Base-by-base conservation (phyloP, 1,140 invertebrate genomes). In the Argopecten irradians region DNA sequence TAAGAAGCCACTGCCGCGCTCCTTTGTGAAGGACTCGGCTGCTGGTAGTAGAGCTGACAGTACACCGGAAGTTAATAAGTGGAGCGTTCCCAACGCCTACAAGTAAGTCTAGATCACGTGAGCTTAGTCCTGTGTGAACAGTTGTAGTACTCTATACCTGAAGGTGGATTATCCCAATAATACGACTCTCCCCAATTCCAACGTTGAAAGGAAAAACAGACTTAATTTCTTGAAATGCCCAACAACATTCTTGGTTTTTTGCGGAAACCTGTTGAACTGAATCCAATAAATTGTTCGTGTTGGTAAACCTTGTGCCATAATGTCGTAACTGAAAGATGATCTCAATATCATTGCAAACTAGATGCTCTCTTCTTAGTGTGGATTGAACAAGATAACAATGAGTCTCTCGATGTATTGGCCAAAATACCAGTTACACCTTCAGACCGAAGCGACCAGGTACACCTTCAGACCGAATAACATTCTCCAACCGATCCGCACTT, bases 41-140 rank as follows among this genome's bases (percentile, higher is more conserved):
- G 82, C 46, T 14, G 87, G 87, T n/a, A 86, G 88, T 55, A 83
- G 86, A 33, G 87, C 89, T n/a, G 85, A 87, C 33, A 85, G 87
- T 82, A 89, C 89, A 9, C 90, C 90, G 39, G 91, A 91, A 83
- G 91, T 94, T 83, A 95, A 95, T 90, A 92, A 92, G 82, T 94
- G 93, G 93, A 91, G 92, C 85, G 91, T 95, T 13, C 91, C 92
- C 89, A 94, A 93, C 91, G 92, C 93, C 16, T 94, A 94, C 92
- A 94, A 93, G 94, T 94, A 92, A 91, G 87, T 89, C 34, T 9
- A 34, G 32, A 84, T 19, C 34, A 39, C 34, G 39, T 84, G 28
- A 32, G 16, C 82, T 71, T 43, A 43, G 43, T 35, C 3, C 82
- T 71, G 85, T 71, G n/a, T 34, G 7, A 16, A 34, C 13, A 46